Conservation (phyloP, 2,888 invertebrate species). For the Pseudoips prasinana region DNA sequence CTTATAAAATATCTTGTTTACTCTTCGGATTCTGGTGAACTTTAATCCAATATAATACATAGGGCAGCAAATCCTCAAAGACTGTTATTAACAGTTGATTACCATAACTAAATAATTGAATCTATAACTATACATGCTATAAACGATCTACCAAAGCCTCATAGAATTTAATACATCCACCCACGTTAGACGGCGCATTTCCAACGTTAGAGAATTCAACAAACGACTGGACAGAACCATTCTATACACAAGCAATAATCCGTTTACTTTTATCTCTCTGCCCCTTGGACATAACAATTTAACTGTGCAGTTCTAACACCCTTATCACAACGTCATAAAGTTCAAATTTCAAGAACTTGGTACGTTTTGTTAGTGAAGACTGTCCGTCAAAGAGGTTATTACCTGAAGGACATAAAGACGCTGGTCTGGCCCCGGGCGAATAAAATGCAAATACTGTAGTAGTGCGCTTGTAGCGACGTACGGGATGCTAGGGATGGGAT, state of each 20-base stretch:
- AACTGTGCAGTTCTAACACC: slow-evolving; percentile 9
- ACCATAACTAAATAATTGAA: too few species aligned
- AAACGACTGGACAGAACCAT: slow-evolving; percentile 57
- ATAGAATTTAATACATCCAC: slow-evolving; percentile 28
- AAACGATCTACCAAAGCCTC: slow-evolving; percentile 6
- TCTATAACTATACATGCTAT: too few species aligned
- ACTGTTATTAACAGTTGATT: too few species aligned
- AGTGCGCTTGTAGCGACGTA: slow-evolving; percentile 37
- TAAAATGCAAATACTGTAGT: slow-evolving; percentile 75
- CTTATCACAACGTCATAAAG: slow-evolving; percentile 28
- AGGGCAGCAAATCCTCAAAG: too few species aligned
- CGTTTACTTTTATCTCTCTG: slow-evolving; percentile 77
- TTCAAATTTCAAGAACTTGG: slow-evolving; percentile 12
- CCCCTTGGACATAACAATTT: slow-evolving; percentile 54
- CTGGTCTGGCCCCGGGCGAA: slow-evolving; percentile 53
- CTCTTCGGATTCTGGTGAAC: too few species aligned
- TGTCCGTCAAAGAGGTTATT: slow-evolving; percentile 79
- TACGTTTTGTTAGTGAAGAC: slow-evolving; percentile 27
- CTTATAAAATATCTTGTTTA: too few species aligned
- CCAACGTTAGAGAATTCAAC: slow-evolving; percentile 28
- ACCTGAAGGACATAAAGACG: slow-evolving; percentile 74
- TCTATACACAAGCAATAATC: slow-evolving; percentile 70
- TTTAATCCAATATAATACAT: too few species aligned
- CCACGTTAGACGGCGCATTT: slow-evolving; percentile 15
- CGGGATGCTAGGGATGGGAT: slow-evolving; percentile 38